Percentiles rank a stretch among this genome's conserved stretches.
Evolutionary conservation across 2,113 vertebrate species (phyloP).

Genomic region (Periophthalmodon schlosseri): DNA sequence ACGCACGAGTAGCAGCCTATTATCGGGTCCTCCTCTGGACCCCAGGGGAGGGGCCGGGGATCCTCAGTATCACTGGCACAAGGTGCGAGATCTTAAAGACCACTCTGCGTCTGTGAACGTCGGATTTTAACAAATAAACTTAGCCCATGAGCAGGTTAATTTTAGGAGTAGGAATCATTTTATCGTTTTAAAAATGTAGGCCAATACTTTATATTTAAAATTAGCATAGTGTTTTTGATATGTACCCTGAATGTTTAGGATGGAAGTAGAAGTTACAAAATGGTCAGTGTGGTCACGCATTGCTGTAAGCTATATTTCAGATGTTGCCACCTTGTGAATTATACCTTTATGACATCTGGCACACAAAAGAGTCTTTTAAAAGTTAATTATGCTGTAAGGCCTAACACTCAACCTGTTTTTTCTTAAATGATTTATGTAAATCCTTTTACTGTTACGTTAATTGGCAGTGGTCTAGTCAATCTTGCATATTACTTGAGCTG

Average conservation of each 20-base stretch:
- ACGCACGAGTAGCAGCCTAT: constrained; percentile 59
- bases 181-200: too few relatives aligned
- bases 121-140: constrained; percentile 10
- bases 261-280: neutral
- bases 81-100: constrained; percentile 20
- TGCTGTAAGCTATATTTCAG: too few relatives aligned
- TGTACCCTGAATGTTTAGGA: neutral
- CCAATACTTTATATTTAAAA: too few relatives aligned
- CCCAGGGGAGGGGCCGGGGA: constrained; percentile 62
- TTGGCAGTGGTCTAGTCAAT: neutral
- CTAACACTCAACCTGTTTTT: too few relatives aligned
- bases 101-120: constrained; percentile 13
- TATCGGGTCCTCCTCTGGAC: constrained; percentile 49
- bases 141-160: neutral
- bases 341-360: too few relatives aligned
- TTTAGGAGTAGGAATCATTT: neutral
- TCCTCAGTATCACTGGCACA: constrained; percentile 41
- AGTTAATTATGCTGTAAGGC: too few relatives aligned
- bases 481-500: neutral
- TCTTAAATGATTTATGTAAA: neutral
- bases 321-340: too few relatives aligned
- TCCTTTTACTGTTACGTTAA: neutral
- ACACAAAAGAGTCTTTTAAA: too few relatives aligned
- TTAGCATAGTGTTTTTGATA: neutral
- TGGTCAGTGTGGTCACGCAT: too few relatives aligned